Conservation (phyloP, 2,888 invertebrate genomes). For the Andrena bucephala region DNA sequence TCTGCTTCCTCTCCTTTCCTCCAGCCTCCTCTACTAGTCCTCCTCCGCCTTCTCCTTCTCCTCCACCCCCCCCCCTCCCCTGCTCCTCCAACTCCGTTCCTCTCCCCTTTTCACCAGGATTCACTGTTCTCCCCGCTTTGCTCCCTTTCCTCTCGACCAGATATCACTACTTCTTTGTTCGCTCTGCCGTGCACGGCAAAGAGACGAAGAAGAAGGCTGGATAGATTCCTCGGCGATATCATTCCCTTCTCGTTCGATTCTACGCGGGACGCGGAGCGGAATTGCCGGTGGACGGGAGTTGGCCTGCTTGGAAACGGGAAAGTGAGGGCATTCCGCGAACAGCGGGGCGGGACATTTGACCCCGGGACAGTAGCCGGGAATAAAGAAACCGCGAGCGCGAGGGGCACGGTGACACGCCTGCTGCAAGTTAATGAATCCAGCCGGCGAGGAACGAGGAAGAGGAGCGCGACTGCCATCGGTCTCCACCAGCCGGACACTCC, state of each 20-base stretch:
- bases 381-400: conserved; percentile 47
- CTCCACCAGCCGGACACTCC: conserved; percentile 41
- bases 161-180: conserved; percentile 39
- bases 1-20: conserved; percentile 38
- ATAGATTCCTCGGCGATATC: conserved; percentile 14
- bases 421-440: conserved; percentile 70
- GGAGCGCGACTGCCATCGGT: conserved; percentile 2
- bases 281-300: background rate
- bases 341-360: conserved; percentile 22
- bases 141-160: conserved; percentile 29
- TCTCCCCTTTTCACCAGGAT: conserved; percentile 49
- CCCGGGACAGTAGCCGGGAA: conserved; percentile 54
- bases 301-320: background rate
- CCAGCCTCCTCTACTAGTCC: conserved; percentile 24
- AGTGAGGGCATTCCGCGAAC: background rate
- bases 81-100: conserved; percentile 39
- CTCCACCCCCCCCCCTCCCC: conserved; percentile 41
- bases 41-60: conserved; percentile 4
- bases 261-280: background rate
- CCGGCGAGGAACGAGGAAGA: conserved; percentile 50
- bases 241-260: background rate
- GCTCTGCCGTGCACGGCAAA: conserved; percentile 6
- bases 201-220: background rate
- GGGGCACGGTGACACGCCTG: conserved; percentile 40
- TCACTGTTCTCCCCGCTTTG: conserved; percentile 35